Conservation (phyloP, 2,888 invertebrate species). For the Blera fallax region DNA sequence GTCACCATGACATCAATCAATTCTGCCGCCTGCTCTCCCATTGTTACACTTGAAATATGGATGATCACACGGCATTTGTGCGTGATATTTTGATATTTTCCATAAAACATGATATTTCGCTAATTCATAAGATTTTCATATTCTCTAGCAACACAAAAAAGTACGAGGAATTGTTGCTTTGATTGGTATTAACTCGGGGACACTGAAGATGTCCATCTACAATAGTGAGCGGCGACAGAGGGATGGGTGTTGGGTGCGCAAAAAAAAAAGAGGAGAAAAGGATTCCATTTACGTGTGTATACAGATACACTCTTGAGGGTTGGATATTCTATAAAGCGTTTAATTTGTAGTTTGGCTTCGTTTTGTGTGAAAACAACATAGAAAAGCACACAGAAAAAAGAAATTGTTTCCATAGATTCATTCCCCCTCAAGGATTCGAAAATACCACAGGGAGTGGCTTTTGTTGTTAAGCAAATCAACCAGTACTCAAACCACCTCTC, state of each 20-base stretch:
- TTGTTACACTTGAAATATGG: slow-evolving; percentile 42
- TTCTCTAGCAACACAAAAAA: slow-evolving; percentile 9
- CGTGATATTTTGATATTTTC: slow-evolving; percentile 77
- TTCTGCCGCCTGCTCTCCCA: background rate
- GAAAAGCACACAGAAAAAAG: background rate
- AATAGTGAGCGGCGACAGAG: background rate
- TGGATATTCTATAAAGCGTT: slow-evolving; percentile 12
- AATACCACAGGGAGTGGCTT: background rate
- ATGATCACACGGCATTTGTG: slow-evolving; percentile 73
- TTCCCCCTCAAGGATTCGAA: slow-evolving; percentile 17
- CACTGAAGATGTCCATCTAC: slow-evolving; percentile 10
- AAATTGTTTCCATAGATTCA: slow-evolving; percentile 33
- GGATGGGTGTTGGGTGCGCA: too few relatives aligned
- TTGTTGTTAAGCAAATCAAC: background rate
- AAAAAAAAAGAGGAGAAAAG: background rate
- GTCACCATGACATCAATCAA: slow-evolving; percentile 71
- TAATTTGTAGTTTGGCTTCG: slow-evolving; percentile 52
- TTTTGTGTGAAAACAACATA: background rate
- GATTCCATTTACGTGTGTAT: background rate
- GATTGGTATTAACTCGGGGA: slow-evolving; percentile 34
- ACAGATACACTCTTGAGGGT: background rate
- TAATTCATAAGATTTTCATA: slow-evolving; percentile 78
- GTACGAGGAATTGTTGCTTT: slow-evolving; percentile 27
- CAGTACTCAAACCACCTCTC: background rate
- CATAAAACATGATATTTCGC: slow-evolving; percentile 79